Percentiles rank a stretch among this genome's conserved stretches.
Evolutionary conservation across 2,797 vertebrate species (phyloP).

Genomic region (Phalloptychus januarius): DNA sequence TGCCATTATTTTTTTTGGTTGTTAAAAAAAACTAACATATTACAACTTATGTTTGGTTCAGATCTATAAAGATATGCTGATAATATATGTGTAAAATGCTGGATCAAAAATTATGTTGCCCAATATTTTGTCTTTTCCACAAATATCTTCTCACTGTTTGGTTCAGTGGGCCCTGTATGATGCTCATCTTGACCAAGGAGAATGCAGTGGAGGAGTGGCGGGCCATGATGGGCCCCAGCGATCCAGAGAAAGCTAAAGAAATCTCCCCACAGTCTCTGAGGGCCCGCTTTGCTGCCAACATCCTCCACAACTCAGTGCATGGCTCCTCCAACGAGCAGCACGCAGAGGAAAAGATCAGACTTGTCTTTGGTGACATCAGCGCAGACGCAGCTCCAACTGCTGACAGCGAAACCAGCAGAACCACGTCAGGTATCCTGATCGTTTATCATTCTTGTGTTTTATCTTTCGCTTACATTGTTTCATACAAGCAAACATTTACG

Average conservation of each 20-base stretch:
- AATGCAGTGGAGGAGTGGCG: slow-evolving; percentile 92
- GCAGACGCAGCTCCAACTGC: slow-evolving; percentile 41
- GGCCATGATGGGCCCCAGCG: slow-evolving; percentile 85
- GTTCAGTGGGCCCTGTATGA: slow-evolving; percentile 85
- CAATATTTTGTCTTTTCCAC: background rate
- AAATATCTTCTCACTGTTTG: slow-evolving; percentile 20
- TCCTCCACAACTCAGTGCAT: slow-evolving; percentile 88
- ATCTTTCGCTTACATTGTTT: slow-evolving; percentile 29
- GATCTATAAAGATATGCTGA: background rate
- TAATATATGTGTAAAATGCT: background rate
- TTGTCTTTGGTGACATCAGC: slow-evolving; percentile 77
- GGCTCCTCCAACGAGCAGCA: slow-evolving; percentile 83
- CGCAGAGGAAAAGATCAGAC: slow-evolving; percentile 73
- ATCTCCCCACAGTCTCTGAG: slow-evolving; percentile 83
- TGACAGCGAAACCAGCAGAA: slow-evolving; percentile 39
- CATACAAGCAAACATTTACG: slow-evolving; percentile 7
- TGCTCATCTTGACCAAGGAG: slow-evolving; percentile 88
- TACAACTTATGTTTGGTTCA: background rate
- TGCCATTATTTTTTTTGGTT: no score
- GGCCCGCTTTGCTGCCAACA: slow-evolving; percentile 83
- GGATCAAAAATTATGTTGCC: background rate
- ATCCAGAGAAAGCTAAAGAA: slow-evolving; percentile 84
- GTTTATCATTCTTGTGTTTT: slow-evolving; percentile 15
- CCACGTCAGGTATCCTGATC: slow-evolving; percentile 46
- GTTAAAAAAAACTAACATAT: background rate